Percentiles rank a stretch among this genome's conserved stretches.
phyloP scores from a whole-genome alignment of 2,888 invertebrate genomes.

The Tenthredo notha region DNA sequence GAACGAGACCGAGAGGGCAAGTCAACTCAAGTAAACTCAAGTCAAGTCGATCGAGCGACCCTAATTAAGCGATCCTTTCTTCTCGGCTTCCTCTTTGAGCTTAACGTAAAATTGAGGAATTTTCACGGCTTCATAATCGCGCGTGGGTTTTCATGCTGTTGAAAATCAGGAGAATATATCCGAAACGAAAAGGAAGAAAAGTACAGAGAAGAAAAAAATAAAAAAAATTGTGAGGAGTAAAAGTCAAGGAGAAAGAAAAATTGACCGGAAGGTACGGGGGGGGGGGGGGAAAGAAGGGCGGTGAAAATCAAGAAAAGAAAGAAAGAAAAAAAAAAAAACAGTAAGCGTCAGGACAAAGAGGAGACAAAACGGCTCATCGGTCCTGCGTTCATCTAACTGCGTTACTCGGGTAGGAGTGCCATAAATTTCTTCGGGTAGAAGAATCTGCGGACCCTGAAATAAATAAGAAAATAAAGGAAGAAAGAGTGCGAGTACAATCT shows the following conservation, averaged over 20 bases:
- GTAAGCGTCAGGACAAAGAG: constrained; percentile 62
- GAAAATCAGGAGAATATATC: neutral
- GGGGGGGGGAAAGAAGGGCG: constrained; percentile 40
- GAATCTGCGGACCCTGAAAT: constrained; percentile 20
- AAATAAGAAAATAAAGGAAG: constrained; percentile 32
- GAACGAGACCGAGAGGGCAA: neutral
- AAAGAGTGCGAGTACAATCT: neutral
- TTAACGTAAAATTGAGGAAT: neutral
- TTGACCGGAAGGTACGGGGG: constrained; percentile 52
- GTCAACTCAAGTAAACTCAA: neutral
- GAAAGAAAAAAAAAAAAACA: constrained; percentile 67
- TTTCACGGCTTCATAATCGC: neutral
- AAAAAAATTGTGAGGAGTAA: neutral
- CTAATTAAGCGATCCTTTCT: constrained; percentile 15
- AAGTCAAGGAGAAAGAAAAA: constrained; percentile 51
- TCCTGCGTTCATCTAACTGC: constrained; percentile 72
- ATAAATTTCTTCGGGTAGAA: constrained; percentile 67
- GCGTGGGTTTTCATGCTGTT: neutral
- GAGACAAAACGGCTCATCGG: constrained; percentile 75
- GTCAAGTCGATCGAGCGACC: constrained; percentile 13
- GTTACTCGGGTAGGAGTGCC: constrained; percentile 67
- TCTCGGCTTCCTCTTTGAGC: neutral
- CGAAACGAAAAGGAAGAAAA: neutral
- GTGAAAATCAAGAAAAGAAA: constrained; percentile 52
- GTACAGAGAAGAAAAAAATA: neutral